Conservation (phyloP, 1,140 invertebrate species). For the Scaptomyza pallida region DNA sequence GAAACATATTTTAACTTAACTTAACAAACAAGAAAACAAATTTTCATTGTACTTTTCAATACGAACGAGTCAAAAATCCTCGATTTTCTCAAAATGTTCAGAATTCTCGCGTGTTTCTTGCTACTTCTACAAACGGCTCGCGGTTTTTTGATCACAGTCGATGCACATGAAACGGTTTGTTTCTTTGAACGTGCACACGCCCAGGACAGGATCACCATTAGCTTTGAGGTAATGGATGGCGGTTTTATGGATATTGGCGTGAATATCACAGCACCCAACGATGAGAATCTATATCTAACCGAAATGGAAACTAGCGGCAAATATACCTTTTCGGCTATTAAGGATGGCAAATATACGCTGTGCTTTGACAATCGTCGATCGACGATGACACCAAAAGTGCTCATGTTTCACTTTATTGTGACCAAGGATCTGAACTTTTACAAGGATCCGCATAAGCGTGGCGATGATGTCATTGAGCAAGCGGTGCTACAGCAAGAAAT, state of each 20-base stretch:
- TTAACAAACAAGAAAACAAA: background rate
- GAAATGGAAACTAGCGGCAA: slow-evolving; percentile 45
- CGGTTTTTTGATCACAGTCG: slow-evolving; percentile 56
- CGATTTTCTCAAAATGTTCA: slow-evolving; percentile 25
- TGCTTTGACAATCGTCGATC: slow-evolving; percentile 67
- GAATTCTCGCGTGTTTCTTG: slow-evolving; percentile 9
- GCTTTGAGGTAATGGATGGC: slow-evolving; percentile 71
- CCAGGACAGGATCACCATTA: slow-evolving; percentile 50
- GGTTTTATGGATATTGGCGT: slow-evolving; percentile 65
- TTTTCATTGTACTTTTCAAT: background rate
- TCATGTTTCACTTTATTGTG: slow-evolving; percentile 67
- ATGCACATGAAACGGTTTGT: slow-evolving; percentile 60
- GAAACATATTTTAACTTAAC: background rate
- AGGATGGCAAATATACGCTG: slow-evolving; percentile 35
- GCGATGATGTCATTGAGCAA: slow-evolving; percentile 57
- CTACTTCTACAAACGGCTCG: background rate
- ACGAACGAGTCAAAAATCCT: background rate
- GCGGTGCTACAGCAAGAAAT: slow-evolving; percentile 33
- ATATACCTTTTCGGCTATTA: slow-evolving; percentile 51
- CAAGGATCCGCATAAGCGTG: slow-evolving; percentile 19
- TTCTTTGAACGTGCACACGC: slow-evolving; percentile 47
- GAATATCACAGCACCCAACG: slow-evolving; percentile 31
- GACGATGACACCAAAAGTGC: slow-evolving; percentile 60
- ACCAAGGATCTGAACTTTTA: slow-evolving; percentile 31
- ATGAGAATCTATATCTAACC: slow-evolving; percentile 19